Evolutionary conservation across 2,113 vertebrate species (phyloP), one percentile per base, ranked within the genome.

Genomic region (Rousettus leschenaultii): DNA sequence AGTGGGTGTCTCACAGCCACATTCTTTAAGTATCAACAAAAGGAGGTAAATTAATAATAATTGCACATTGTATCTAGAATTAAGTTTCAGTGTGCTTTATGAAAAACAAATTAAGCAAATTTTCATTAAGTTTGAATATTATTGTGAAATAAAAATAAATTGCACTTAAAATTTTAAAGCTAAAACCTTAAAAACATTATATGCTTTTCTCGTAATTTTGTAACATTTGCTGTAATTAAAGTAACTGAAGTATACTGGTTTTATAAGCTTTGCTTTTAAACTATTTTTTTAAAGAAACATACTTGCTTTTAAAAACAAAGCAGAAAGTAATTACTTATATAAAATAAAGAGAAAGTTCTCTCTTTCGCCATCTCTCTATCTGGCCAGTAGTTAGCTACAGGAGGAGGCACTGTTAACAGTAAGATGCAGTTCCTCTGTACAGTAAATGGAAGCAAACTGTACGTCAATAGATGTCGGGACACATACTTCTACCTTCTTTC

Each of bases 171-270:
- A 48, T 28, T 80, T 86, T 61, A 77, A 91, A 19, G 4, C 2
- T 90, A 77, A 86, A 94, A 35, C 59, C 15, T 70, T 51, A 74
- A 94, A 94, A 96, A 91, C 53, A 55, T 19, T 48, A 30, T 48
- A 88, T 21, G 19, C 0, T 1, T 3, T 70, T 83, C 51, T 45
- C 35, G 15, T 82, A 79, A 78, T 35, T 86, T 55, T 63, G 15
- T 30, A 70, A 74, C 22, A 43, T 73, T 68, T 61, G 57, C 57
- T 82, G n/a, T 45, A 84, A 55, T 63, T n/a, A 63, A 68, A 91
- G 73, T 13, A 89, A 68, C 7, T 79, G 43, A 78, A 86, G 18
- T 84, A 30, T 40, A 12, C 21, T 92, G 16, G 7, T 86, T 86
- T 92, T 30, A 86, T 1, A 91, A 59, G 19, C 68, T 95, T 78